phyloP scores from a whole-genome alignment of 2,797 vertebrate species.

The Pelochelys cantorii region DNA sequence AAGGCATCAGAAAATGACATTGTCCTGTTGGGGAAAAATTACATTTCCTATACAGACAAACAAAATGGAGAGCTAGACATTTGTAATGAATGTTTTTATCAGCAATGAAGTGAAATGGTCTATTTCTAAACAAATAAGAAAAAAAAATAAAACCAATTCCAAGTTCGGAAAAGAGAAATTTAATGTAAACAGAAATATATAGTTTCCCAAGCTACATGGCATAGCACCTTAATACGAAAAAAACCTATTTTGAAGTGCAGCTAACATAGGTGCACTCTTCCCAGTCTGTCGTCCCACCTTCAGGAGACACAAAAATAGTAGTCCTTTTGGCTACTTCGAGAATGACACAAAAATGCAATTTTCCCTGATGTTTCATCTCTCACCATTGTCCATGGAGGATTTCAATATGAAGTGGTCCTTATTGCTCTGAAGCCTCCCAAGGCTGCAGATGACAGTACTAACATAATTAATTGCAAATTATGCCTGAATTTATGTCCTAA shows the following conservation, averaged over 20 bases:
- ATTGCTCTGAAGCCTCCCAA: slow-evolving; percentile 10
- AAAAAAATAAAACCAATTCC: background rate
- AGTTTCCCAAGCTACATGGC: accelerated
- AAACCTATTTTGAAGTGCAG: background rate
- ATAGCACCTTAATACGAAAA: background rate
- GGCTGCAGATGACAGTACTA: background rate
- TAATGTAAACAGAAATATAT: background rate
- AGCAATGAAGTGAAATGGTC: background rate
- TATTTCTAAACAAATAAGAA: background rate
- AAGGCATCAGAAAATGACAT: slow-evolving; percentile 56
- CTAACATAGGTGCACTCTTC: background rate
- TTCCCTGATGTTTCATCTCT: slow-evolving; percentile 26
- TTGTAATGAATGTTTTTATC: background rate
- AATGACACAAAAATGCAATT: background rate
- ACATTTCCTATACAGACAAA: slow-evolving; percentile 45
- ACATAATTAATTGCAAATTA: slow-evolving; percentile 20
- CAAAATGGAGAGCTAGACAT: slow-evolving; percentile 30
- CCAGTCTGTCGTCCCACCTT: background rate
- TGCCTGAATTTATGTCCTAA: background rate
- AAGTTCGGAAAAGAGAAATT: background rate
- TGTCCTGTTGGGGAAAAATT: slow-evolving; percentile 24
- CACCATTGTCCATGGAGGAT: background rate
- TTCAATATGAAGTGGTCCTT: slow-evolving; percentile 35
- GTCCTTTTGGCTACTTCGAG: background rate
- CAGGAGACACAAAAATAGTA: background rate